Evolutionary conservation across 2,888 invertebrate genomes (phyloP).

Genomic region (Leucophora obtusa): DNA sequence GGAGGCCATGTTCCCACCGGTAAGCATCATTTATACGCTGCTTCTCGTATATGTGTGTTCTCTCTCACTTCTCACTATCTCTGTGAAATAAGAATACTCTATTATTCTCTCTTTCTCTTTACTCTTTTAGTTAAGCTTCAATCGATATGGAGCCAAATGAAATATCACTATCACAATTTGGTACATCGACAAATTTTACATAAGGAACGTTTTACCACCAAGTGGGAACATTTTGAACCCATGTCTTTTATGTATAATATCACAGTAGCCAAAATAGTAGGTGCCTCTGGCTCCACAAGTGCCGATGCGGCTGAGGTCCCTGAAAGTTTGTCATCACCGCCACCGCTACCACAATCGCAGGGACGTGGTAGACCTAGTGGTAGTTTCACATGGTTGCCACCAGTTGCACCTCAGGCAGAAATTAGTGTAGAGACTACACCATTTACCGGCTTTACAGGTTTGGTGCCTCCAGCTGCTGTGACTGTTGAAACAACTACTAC

Average conservation of each 20-base stretch:
- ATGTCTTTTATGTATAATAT: slow-evolving; percentile 77
- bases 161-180: slow-evolving; percentile 75
- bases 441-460: slow-evolving; percentile 74
- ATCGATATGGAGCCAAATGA: slow-evolving; percentile 76
- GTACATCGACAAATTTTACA: slow-evolving; percentile 75
- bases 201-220: slow-evolving; percentile 75
- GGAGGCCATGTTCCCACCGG: slow-evolving; percentile 76
- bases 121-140: slow-evolving; percentile 71
- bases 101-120: background rate
- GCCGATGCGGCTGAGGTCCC: slow-evolving; percentile 45
- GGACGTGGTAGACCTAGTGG: slow-evolving; percentile 76
- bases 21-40: slow-evolving; percentile 62
- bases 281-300: slow-evolving; percentile 66
- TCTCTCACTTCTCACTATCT: slow-evolving; percentile 26
- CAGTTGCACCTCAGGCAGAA: slow-evolving; percentile 62
- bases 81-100: background rate
- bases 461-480: slow-evolving; percentile 75
- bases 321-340: slow-evolving; percentile 60
- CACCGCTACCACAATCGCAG: slow-evolving; percentile 68
- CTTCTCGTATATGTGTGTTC: slow-evolving; percentile 11
- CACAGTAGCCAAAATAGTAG: slow-evolving; percentile 75
- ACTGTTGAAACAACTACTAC: slow-evolving; percentile 72
- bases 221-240: slow-evolving; percentile 76
- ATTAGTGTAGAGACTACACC: slow-evolving; percentile 62
- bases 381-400: slow-evolving; percentile 74